A percentile compares a stretch with the other conserved stretches of the same genome.
Conservation (phyloP, 2,888 invertebrate species). For the Drosophila barbarae region DNA sequence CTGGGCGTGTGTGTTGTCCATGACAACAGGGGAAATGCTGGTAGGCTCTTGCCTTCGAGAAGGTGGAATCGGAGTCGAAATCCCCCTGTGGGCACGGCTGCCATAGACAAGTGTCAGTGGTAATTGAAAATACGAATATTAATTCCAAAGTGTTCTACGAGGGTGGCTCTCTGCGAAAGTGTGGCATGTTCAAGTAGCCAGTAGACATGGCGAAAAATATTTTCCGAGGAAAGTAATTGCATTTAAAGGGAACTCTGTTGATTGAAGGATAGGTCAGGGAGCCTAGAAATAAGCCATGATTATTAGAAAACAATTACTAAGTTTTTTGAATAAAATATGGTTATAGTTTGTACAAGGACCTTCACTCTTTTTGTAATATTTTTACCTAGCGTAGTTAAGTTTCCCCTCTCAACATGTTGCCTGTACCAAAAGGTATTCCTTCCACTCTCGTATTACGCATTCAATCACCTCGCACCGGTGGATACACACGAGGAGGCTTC, state of each 20-base stretch:
- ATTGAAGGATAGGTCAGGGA: no score
- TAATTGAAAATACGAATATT: slow-evolving; percentile 75
- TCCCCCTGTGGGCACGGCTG: slow-evolving; percentile 59
- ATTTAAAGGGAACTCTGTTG: slow-evolving; percentile 18
- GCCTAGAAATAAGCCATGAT: no score
- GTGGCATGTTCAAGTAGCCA: slow-evolving; percentile 52
- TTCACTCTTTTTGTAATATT: not conserved
- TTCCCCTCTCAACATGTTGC: not conserved
- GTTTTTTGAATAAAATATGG: no score
- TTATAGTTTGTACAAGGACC: no score
- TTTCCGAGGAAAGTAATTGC: slow-evolving; percentile 67
- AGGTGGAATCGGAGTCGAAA: slow-evolving; percentile 1
- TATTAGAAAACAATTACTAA: no score
- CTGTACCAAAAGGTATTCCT: slow-evolving; percentile 3
- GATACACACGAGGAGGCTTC: slow-evolving; percentile 28
- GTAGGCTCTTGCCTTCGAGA: slow-evolving; percentile 59
- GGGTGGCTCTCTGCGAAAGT: no score
- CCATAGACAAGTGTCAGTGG: slow-evolving; percentile 74
- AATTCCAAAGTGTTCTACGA: slow-evolving; percentile 64
- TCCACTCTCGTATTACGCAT: slow-evolving; percentile 7
- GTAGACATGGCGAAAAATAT: slow-evolving; percentile 56
- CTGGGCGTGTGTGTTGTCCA: slow-evolving; percentile 56
- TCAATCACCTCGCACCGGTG: slow-evolving; percentile 24
- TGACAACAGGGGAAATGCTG: slow-evolving; percentile 55
- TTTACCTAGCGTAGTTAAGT: not conserved